phyloP scores from a whole-genome alignment of 2,888 invertebrate species.

The Eupithecia subumbrata region DNA sequence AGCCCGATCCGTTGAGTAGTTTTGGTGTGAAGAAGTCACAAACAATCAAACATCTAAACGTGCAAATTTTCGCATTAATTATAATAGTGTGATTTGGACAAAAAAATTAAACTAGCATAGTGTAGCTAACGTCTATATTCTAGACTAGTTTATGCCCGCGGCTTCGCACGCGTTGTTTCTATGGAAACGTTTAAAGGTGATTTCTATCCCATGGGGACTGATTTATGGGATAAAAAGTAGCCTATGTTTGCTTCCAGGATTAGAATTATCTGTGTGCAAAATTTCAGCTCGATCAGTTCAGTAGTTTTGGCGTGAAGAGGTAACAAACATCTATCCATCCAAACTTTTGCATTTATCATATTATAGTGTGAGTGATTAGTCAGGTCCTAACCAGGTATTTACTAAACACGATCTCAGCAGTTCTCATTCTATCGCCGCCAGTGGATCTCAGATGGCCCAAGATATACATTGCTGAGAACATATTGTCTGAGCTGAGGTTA shows the following conservation, averaged over 20 bases:
- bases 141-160: too few species aligned
- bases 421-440: conserved; percentile 38
- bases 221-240: too few species aligned
- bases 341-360: too few species aligned
- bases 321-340: too few species aligned
- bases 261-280: too few species aligned
- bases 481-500: conserved; percentile 35
- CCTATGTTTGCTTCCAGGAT: too few species aligned
- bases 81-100: neutral
- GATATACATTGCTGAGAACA: conserved; percentile 44
- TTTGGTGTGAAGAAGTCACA: neutral
- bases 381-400: conserved; percentile 6
- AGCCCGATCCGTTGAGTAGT: neutral
- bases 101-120: neutral
- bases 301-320: too few species aligned
- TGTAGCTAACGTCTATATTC: neutral
- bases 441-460: conserved; percentile 43
- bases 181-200: too few species aligned
- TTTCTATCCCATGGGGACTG: too few species aligned
- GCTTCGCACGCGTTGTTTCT: too few species aligned
- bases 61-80: neutral
- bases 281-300: too few species aligned
- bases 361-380: too few species aligned
- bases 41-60: neutral
- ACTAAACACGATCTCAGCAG: neutral